Conservation (phyloP, 2,797 vertebrate genomes). For the Pristis pectinata region DNA sequence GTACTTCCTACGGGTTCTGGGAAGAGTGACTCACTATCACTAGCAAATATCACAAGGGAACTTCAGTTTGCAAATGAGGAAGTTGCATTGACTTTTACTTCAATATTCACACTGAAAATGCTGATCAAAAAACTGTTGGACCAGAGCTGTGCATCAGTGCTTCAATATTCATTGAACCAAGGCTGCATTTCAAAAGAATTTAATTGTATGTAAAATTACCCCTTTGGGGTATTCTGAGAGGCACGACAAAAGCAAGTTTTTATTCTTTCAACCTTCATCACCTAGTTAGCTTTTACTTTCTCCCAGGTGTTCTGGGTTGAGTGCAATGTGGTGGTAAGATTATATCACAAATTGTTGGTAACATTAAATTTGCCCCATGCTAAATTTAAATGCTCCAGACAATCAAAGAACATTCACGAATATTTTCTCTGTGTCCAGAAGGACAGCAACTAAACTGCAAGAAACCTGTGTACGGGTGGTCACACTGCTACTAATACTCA, state of each 20-base stretch:
- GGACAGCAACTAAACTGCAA: no score
- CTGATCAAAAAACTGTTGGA: background rate
- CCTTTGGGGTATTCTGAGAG: background rate
- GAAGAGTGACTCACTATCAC: background rate
- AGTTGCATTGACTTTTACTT: background rate
- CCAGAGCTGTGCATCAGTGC: background rate
- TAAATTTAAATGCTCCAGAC: no score
- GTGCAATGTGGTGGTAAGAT: background rate
- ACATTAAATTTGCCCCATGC: background rate
- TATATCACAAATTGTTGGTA: background rate
- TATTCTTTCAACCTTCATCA: background rate
- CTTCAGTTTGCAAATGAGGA: background rate
- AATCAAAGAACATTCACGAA: no score
- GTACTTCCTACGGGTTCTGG: background rate
- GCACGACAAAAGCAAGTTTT: background rate
- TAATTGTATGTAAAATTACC: background rate
- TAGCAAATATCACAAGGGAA: background rate
- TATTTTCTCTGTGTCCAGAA: background rate
- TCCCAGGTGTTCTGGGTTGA: background rate
- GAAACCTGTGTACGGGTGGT: no score
- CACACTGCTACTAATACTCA: no score
- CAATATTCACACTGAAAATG: background rate
- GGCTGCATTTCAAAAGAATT: background rate
- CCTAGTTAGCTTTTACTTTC: background rate
- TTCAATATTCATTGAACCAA: background rate